phyloP scores from a whole-genome alignment of 2,797 vertebrate species.

The Neomorphus geoffroyi region DNA sequence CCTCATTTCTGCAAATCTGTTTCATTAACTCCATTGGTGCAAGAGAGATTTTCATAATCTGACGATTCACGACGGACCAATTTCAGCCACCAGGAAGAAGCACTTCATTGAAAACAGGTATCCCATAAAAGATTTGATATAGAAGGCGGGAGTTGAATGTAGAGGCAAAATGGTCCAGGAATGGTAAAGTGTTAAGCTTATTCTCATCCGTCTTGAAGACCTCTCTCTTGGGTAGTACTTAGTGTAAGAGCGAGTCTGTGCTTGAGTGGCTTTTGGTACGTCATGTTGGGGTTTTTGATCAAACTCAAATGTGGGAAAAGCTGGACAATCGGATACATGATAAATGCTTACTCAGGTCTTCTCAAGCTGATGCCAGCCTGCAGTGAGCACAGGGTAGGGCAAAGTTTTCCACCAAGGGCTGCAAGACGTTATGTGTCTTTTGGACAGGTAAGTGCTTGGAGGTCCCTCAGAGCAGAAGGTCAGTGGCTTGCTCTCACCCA shows the following conservation, averaged over 20 bases:
- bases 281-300: fast-evolving
- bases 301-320: neutral
- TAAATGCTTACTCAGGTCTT: fast-evolving
- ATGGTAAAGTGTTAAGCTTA: neutral
- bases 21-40: neutral
- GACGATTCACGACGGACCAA: neutral
- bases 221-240: neutral
- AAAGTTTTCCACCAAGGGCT: neutral
- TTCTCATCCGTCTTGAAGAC: neutral
- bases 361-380: neutral
- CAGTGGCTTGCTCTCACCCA: neutral
- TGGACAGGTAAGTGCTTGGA: fast-evolving
- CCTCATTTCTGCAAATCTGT: neutral
- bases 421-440: neutral
- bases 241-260: neutral
- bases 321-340: neutral
- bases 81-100: neutral
- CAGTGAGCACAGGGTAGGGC: fast-evolving
- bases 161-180: neutral
- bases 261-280: neutral
- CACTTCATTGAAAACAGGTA: neutral
- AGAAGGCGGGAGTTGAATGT: neutral
- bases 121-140: neutral
- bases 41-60: neutral
- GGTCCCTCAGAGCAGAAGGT: neutral